phyloP scores from a whole-genome alignment of 2,113 vertebrate species.

The Tringa solitaria region DNA sequence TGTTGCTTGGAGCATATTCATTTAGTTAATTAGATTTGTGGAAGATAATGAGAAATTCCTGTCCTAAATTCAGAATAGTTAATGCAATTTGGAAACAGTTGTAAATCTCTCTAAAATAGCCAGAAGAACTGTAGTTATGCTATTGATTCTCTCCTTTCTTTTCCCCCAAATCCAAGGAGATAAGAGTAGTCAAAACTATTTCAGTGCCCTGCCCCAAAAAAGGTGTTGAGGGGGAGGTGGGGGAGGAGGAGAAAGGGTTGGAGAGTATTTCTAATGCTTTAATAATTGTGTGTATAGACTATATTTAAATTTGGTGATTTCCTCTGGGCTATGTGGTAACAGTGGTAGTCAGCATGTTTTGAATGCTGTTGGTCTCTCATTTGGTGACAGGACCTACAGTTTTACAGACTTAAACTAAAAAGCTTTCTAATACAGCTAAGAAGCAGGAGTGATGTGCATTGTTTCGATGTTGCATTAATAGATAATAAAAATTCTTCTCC shows the following conservation, averaged over 20 bases:
- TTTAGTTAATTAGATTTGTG: conserved; percentile 40
- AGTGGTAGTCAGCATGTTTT: not conserved
- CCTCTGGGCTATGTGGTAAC: not conserved
- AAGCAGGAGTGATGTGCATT: not conserved
- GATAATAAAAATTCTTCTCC: not conserved
- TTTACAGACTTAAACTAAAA: not conserved
- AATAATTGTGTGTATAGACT: not conserved
- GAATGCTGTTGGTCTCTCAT: not conserved
- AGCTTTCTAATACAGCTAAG: not conserved
- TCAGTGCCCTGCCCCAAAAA: not conserved
- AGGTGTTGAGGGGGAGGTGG: too few species aligned
- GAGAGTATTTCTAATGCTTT: not conserved
- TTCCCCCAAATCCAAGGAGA: not conserved
- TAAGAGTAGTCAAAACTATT: not conserved
- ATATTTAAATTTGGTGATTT: not conserved
- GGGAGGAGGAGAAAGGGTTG: too few species aligned
- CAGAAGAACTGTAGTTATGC: not conserved
- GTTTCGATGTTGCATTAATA: not conserved
- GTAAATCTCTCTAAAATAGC: not conserved
- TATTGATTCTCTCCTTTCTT: not conserved
- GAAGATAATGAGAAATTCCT: conserved; percentile 38
- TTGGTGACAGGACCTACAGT: not conserved
- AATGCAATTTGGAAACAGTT: not conserved
- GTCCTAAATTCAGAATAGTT: not conserved
- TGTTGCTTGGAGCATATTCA: conserved; percentile 12